phyloP scores from a whole-genome alignment of 2,797 vertebrate genomes.

The Arrhamphus sclerolepis region DNA sequence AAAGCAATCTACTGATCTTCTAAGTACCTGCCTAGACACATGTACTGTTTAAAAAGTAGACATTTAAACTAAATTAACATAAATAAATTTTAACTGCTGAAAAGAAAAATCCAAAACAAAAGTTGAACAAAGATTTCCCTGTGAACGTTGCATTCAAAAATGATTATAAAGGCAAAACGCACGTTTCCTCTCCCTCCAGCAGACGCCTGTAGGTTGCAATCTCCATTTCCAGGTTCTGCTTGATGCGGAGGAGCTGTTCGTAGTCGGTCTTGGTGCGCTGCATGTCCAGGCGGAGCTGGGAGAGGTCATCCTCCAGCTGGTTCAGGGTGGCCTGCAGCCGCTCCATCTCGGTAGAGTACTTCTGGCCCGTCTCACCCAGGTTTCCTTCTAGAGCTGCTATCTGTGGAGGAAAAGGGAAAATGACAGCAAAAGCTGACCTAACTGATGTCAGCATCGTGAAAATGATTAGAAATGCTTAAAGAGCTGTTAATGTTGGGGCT shows the following conservation, averaged over 20 bases:
- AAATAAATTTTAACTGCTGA: no score
- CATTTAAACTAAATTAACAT: no score
- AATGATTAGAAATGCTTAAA: no score
- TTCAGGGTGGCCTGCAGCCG: constrained; percentile 80
- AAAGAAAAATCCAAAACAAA: no score
- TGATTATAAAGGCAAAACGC: no score
- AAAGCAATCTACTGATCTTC: no score
- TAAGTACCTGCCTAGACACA: no score
- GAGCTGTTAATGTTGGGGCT: no score
- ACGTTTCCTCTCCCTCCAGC: constrained; percentile 83
- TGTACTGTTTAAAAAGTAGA: no score
- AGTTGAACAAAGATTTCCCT: no score
- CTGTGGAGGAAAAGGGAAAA: constrained; percentile 39
- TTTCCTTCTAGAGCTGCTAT: constrained; percentile 81
- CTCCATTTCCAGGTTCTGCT: constrained; percentile 86
- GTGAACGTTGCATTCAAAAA: neutral
- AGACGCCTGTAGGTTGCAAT: constrained; percentile 84
- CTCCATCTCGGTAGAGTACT: constrained; percentile 82
- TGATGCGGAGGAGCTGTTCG: constrained; percentile 84
- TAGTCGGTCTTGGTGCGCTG: constrained; percentile 86
- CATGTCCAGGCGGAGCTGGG: constrained; percentile 82
- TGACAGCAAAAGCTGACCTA: neutral
- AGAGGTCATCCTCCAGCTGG: constrained; percentile 85
- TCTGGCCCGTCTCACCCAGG: constrained; percentile 78
- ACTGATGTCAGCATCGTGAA: neutral